These are phyloP conservation scores for Aegotheles bennettii DNA, from an alignment of 2,113 vertebrate genomes.

Conservation along the genomic window DNA sequence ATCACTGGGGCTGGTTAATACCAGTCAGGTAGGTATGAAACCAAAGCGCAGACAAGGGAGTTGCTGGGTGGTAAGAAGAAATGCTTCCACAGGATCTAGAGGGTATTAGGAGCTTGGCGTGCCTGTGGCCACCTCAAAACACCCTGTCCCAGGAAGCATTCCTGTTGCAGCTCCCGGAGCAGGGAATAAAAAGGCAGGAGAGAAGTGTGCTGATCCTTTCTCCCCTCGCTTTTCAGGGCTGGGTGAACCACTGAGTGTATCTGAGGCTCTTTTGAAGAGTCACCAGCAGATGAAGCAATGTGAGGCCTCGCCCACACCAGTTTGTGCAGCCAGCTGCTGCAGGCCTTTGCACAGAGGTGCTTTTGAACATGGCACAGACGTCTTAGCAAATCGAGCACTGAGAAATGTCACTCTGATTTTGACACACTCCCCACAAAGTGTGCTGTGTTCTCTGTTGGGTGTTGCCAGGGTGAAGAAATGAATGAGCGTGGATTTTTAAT, in stretches of 20 bases:
- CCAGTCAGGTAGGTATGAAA: not conserved
- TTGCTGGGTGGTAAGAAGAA: not conserved
- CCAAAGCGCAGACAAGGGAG: not conserved
- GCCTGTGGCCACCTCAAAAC: not conserved
- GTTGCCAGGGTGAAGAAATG: not conserved
- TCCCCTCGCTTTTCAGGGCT: not conserved
- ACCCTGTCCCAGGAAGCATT: not conserved
- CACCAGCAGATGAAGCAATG: constrained; percentile 9
- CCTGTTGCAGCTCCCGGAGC: not conserved
- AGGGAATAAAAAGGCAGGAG: not conserved
- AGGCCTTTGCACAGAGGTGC: not conserved
- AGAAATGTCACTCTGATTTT: not conserved
- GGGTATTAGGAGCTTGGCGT: not conserved
- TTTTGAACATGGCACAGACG: not conserved
- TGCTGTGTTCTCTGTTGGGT: not conserved
- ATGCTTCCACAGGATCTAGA: not conserved
- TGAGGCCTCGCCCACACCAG: not conserved
- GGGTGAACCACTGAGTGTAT: not conserved
- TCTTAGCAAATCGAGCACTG: not conserved
- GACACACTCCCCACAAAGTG: not conserved
- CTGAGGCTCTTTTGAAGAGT: not conserved
- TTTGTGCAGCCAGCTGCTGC: not conserved
- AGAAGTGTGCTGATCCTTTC: not conserved
- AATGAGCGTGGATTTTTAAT: not conserved
- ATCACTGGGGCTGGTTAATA: not conserved